These are phyloP conservation scores for Drosophila stalkeri DNA, from an alignment of 2,888 invertebrate species.

Conservation along the genomic window DNA sequence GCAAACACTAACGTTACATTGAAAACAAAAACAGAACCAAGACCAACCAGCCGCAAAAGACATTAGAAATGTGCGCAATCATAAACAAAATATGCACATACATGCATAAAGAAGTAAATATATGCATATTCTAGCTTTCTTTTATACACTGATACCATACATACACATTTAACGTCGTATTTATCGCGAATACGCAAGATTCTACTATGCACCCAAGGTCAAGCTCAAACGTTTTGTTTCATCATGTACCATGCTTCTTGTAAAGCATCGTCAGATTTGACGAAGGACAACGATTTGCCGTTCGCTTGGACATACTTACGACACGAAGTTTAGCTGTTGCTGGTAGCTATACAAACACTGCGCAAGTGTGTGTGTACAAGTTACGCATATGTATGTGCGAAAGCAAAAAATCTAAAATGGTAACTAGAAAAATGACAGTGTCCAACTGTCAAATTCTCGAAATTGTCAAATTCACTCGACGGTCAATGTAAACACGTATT, in stretches of 20 bases:
- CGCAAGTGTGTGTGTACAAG: neutral
- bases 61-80: neutral
- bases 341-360: neutral
- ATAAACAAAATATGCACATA: neutral
- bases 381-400: slow-evolving; percentile 3
- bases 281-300: neutral
- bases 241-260: neutral
- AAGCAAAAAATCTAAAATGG: neutral
- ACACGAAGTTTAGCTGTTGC: neutral
- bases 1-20: neutral
- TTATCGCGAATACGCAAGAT: neutral
- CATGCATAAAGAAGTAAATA: neutral
- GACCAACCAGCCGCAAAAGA: neutral
- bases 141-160: neutral
- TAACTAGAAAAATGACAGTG: slow-evolving; percentile 1
- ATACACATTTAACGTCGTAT: neutral
- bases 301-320: neutral
- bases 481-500: neutral
- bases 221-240: slow-evolving; percentile 7
- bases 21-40: neutral
- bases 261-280: neutral
- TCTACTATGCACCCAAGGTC: slow-evolving; percentile 23
- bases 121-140: neutral
- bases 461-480: neutral
- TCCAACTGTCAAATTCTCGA: neutral